Evolutionary conservation across 2,888 invertebrate species (phyloP).

Genomic region (Drosophila limbata): DNA sequence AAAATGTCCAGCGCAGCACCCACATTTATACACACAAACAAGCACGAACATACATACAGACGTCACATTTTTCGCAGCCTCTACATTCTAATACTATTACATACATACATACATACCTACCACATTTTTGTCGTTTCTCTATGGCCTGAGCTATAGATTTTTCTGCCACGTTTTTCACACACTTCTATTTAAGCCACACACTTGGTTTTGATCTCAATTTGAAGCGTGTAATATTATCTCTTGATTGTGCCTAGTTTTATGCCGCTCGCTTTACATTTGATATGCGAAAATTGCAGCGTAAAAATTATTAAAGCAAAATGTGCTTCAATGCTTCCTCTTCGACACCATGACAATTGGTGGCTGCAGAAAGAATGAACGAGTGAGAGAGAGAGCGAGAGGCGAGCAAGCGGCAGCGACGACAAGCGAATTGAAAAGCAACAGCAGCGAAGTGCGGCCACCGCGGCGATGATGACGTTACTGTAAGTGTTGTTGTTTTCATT

Average conservation of each 20-base stretch:
- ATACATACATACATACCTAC: conserved; percentile 55
- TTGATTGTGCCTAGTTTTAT: conserved; percentile 48
- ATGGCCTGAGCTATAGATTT: conserved; percentile 67
- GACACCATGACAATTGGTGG: conserved; percentile 74
- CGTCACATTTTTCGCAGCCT: conserved; percentile 60
- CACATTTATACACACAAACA: conserved; percentile 31
- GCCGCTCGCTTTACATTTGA: conserved; percentile 36
- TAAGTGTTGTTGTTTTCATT: conserved; percentile 29
- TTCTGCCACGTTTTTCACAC: conserved; percentile 78
- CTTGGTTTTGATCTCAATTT: conserved; percentile 52
- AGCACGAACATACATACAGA: conserved; percentile 12
- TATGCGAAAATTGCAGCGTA: conserved; percentile 43
- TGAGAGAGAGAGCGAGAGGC: conserved; percentile 37
- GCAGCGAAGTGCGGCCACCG: conserved; percentile 61
- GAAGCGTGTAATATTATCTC: conserved; percentile 57
- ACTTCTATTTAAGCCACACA: conserved; percentile 57
- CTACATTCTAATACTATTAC: conserved; percentile 56
- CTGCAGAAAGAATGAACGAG: conserved; percentile 77
- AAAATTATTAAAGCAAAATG: conserved; percentile 65
- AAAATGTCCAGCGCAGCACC: conserved; percentile 78
- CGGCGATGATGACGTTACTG: conserved; percentile 62
- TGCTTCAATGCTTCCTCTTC: conserved; percentile 72
- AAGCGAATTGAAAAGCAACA: conserved; percentile 79
- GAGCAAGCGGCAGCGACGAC: conserved; percentile 41
- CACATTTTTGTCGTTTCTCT: conserved; percentile 71